Percentiles rank a stretch among this genome's conserved stretches.
phyloP scores from a whole-genome alignment of 2,797 vertebrate species.

The Rhynchotus rufescens region DNA sequence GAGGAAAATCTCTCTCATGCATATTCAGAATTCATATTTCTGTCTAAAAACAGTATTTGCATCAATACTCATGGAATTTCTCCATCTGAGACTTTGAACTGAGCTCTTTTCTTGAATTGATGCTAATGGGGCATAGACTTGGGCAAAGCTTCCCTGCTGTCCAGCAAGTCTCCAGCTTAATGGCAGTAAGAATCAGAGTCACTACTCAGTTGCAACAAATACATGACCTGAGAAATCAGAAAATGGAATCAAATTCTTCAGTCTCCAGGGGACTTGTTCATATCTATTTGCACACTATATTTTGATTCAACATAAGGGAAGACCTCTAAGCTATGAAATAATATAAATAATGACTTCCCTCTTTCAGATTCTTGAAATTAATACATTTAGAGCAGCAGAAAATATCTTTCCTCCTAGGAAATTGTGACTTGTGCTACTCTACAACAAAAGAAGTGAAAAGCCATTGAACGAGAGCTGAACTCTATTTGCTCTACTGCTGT shows the following conservation, averaged over 20 bases:
- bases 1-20: constrained; percentile 31
- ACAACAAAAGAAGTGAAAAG: not conserved
- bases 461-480: not conserved
- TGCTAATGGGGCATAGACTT: not conserved
- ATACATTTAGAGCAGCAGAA: not conserved
- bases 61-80: not conserved
- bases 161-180: not conserved
- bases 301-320: not conserved
- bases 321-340: not conserved
- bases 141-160: not conserved
- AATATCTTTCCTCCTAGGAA: not conserved
- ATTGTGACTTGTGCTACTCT: not conserved
- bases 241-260: not conserved
- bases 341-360: not conserved
- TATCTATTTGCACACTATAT: not conserved
- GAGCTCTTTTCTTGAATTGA: not conserved
- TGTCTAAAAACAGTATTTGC: not conserved
- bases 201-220: not conserved
- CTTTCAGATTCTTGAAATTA: not conserved
- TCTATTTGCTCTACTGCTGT: not conserved
- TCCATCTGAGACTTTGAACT: not conserved
- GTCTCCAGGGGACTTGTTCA: not conserved
- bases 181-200: not conserved
- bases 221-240: not conserved
- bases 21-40: constrained; percentile 36